A percentile compares a stretch with the other conserved stretches of the same genome.
phyloP scores from a whole-genome alignment of 2,113 vertebrate genomes.

The Malaclemys terrapin region DNA sequence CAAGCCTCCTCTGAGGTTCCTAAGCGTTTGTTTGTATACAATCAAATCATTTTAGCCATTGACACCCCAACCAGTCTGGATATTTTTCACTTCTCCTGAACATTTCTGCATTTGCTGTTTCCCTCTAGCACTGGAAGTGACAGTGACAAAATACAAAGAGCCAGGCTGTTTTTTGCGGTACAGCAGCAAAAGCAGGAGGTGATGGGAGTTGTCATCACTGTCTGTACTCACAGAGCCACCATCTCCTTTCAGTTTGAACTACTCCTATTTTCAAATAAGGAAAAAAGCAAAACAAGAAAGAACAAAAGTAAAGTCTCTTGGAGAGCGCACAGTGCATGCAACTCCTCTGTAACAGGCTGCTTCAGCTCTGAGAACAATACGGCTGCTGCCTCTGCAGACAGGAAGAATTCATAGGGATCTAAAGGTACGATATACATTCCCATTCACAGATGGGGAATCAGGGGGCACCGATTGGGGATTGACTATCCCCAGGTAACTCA shows the following conservation, averaged over 20 bases:
- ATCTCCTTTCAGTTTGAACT: not conserved
- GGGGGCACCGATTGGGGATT: accelerated
- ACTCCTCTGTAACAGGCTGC: not conserved
- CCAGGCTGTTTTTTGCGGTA: not conserved
- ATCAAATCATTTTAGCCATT: not conserved
- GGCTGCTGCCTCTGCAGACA: not conserved
- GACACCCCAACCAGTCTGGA: not conserved
- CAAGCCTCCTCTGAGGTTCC: not conserved
- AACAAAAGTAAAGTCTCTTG: not conserved
- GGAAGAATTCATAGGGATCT: not conserved
- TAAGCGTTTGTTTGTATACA: not conserved
- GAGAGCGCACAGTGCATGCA: not conserved
- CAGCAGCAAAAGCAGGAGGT: not conserved
- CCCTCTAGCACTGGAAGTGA: not conserved
- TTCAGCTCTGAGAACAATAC: not conserved
- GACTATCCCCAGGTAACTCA: not conserved
- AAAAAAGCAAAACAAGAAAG: not conserved
- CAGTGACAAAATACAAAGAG: not conserved
- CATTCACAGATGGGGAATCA: not conserved
- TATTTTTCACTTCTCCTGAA: not conserved
- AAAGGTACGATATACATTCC: not conserved
- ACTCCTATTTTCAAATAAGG: not conserved
- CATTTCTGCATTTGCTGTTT: not conserved
- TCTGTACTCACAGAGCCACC: not conserved
- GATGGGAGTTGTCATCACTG: not conserved